A percentile compares a stretch with the other conserved stretches of the same genome.
Evolutionary conservation across 2,888 invertebrate genomes (phyloP).

Genomic region (Cremastinae sp.): DNA sequence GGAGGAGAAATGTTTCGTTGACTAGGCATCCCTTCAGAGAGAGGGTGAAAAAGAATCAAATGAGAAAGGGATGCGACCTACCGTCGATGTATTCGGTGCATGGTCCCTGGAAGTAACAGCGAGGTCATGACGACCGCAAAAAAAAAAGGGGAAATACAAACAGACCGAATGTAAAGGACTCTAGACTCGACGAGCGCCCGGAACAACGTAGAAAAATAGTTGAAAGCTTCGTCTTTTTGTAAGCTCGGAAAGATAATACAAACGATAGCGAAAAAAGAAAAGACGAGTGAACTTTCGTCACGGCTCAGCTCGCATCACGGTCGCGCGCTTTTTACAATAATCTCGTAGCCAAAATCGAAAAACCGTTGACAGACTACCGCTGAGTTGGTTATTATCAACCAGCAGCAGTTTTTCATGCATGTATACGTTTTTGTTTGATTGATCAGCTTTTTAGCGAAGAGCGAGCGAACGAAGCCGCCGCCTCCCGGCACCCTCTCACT

Average conservation of each 20-base stretch:
- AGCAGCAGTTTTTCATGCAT: too few species aligned
- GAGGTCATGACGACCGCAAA: slow-evolving; percentile 24
- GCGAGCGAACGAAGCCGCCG: slow-evolving; percentile 47
- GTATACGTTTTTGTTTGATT: too few species aligned
- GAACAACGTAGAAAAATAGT: too few species aligned
- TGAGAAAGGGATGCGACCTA: slow-evolving; percentile 35
- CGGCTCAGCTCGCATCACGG: too few species aligned
- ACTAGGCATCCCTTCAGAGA: background rate
- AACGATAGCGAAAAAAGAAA: too few species aligned
- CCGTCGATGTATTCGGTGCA: slow-evolving; percentile 57
- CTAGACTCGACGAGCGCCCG: background rate
- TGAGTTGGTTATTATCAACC: background rate
- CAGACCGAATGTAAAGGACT: background rate
- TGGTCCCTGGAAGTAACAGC: slow-evolving; percentile 49
- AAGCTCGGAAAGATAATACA: background rate
- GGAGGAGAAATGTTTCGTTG: slow-evolving; percentile 23
- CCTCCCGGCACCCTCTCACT: slow-evolving; percentile 56
- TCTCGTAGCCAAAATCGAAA: background rate
- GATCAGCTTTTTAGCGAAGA: slow-evolving; percentile 28
- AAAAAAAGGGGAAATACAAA: background rate
- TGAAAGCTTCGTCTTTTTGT: background rate
- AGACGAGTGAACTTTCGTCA: too few species aligned
- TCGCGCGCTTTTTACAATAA: too few species aligned
- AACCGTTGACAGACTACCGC: background rate
- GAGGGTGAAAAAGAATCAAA: background rate